Evolutionary conservation across 1,140 invertebrate genomes (phyloP).

Genomic region (Sinonovacula constricta): DNA sequence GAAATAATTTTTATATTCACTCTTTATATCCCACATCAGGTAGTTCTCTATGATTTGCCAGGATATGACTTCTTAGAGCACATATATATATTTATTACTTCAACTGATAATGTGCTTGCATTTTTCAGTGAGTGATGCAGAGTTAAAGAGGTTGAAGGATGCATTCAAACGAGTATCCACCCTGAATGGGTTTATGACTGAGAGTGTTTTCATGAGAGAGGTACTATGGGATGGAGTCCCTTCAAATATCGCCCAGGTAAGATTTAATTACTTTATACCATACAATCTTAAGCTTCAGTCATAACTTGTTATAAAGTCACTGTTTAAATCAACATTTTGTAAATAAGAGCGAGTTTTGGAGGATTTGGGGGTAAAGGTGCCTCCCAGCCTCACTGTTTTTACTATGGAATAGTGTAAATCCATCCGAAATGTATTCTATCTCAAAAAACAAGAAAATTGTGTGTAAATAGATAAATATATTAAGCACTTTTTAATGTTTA

Average conservation of each 20-base stretch:
- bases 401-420: too few species aligned
- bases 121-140: constrained; percentile 87
- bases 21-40: background rate
- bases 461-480: too few species aligned
- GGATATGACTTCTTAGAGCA: background rate
- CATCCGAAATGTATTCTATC: too few species aligned
- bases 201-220: constrained; percentile 87
- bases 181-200: constrained; percentile 85
- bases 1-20: background rate
- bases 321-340: too few species aligned
- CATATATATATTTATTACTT: background rate
- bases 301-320: too few species aligned
- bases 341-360: too few species aligned
- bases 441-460: too few species aligned
- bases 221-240: constrained; percentile 92
- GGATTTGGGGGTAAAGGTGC: too few species aligned
- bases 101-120: constrained; percentile 77
- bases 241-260: constrained; percentile 85
- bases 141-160: constrained; percentile 88
- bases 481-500: too few species aligned
- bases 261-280: too few species aligned
- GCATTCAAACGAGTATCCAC: constrained; percentile 90
- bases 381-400: too few species aligned
- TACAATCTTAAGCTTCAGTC: too few species aligned
- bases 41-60: background rate